Percentiles rank a stretch among this genome's conserved stretches.
phyloP scores from a whole-genome alignment of 2,113 vertebrate species.

The Melierax canorus region DNA sequence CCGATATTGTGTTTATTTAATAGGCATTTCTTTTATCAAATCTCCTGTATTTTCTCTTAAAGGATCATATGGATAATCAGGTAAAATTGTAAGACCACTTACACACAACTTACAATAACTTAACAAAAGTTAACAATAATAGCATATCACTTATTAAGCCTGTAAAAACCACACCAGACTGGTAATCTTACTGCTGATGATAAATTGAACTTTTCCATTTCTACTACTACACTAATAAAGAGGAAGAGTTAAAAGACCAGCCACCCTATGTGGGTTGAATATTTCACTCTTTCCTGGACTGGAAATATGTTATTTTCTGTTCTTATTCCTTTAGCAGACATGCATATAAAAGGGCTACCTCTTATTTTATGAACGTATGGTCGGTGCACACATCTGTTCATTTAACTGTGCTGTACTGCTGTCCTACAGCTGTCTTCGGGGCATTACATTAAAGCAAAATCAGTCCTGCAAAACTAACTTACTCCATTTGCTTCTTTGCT shows the following conservation, averaged over 20 bases:
- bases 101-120: background rate
- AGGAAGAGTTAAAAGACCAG: background rate
- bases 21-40: background rate
- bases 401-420: slow-evolving; percentile 1
- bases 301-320: slow-evolving; percentile 13
- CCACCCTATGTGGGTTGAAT: background rate
- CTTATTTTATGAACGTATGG: background rate
- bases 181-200: background rate
- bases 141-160: background rate
- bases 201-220: slow-evolving; percentile 41
- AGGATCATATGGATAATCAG: background rate
- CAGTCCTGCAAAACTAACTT: background rate
- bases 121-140: background rate
- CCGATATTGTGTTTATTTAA: background rate
- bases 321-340: slow-evolving; percentile 46
- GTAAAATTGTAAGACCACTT: background rate
- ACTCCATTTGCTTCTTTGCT: background rate
- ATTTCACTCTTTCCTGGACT: background rate
- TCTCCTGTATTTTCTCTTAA: background rate
- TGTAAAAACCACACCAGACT: background rate
- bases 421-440: background rate
- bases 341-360: background rate
- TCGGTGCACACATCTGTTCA: slow-evolving; percentile 35
- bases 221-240: background rate
- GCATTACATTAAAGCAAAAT: background rate